Base-by-base conservation (phyloP, 2,888 invertebrate species). In the Ectemnius continuus region DNA sequence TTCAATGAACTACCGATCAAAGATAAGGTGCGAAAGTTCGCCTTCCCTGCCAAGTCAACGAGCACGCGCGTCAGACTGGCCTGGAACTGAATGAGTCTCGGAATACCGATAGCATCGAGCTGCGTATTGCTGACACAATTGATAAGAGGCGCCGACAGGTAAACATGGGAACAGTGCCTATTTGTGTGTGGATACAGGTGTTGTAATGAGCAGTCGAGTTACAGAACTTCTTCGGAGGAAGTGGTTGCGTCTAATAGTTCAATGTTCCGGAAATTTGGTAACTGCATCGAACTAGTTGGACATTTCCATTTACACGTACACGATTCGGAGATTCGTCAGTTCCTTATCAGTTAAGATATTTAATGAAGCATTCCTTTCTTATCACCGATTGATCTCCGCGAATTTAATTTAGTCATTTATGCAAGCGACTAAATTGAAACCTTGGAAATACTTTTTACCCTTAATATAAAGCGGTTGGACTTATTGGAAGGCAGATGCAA, bases 31-130 rank as follows among this genome's bases (percentile, higher is more conserved):
- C 6, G 36, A 68, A 77, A 70, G 62, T 58, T 23, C 56, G 45
- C n/a, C 28, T 59, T 47, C 48, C 16, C 18, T 28, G 67, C 46
- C 61, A 16, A 20, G 26, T 16, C 52, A 13, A 52, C 52, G n/a
- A 52, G 16, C 52, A 52, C 52, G 52, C 52, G 75, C 75, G 71
- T 76, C 69, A 61, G 46, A 28, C 61, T 70, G 73, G 57, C 23
- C 63, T 61, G 75, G 67, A 61, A 64, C 61, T 64, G 67, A 63
- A 69, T 61, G 72, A 70, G 71, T 63, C 28, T 59, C 14, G 52
- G 78, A 67, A 70, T 16, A 56, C 61, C 26, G 82, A 82, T 82
- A 82, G 76, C 62, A 48, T 13, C 61, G 58, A 69, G 74, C 82
- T 70, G 78, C 61, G 60, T 58, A 64, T 62, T 73, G 65, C 63